phyloP scores from a whole-genome alignment of 2,888 invertebrate species.

The Apeira syringaria region DNA sequence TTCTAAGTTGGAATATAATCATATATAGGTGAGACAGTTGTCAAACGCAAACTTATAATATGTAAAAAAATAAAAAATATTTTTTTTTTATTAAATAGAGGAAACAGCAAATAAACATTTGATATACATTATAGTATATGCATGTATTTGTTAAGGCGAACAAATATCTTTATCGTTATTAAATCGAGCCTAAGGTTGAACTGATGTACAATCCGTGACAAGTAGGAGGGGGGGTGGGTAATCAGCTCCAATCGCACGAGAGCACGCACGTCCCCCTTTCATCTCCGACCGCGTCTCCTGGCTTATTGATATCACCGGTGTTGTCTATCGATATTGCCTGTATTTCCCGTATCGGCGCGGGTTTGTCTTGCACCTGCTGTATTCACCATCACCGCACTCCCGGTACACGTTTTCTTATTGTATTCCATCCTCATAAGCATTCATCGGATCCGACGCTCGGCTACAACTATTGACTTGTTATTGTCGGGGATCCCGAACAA shows the following conservation, averaged over 20 bases:
- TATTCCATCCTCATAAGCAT: slow-evolving; percentile 45
- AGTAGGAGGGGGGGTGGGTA: slow-evolving; percentile 48
- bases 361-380: slow-evolving; percentile 64
- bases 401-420: slow-evolving; percentile 57
- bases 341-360: slow-evolving; percentile 65
- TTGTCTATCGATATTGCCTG: slow-evolving; percentile 43
- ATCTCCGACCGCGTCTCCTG: slow-evolving; percentile 46
- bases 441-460: slow-evolving; percentile 48
- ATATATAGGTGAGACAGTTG: no score
- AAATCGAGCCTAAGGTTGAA: background rate
- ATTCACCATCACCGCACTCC: slow-evolving; percentile 54
- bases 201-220: slow-evolving; percentile 28
- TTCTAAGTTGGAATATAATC: no score
- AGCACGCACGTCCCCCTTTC: slow-evolving; percentile 56
- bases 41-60: no score
- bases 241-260: slow-evolving; percentile 52
- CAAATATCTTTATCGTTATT: no score
- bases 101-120: no score
- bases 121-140: no score
- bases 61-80: no score
- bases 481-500: slow-evolving; percentile 46
- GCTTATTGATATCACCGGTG: slow-evolving; percentile 61
- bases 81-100: no score
- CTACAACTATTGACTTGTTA: slow-evolving; percentile 56
- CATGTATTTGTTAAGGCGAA: no score